Conservation (phyloP, 1,140 invertebrate genomes). For the Paralvinella palmiformis region DNA sequence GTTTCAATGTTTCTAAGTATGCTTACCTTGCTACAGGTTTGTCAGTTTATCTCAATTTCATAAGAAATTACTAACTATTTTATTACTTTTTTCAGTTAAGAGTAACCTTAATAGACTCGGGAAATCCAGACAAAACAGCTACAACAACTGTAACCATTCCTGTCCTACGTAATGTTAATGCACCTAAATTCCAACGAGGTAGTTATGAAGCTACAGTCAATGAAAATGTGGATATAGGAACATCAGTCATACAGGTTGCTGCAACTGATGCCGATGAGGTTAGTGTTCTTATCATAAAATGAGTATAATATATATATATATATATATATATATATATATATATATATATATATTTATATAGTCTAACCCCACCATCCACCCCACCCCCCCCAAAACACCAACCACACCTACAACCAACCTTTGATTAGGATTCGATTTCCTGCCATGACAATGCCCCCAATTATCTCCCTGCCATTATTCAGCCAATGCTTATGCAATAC, state of each 20-base stretch:
- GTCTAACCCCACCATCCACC: too few relatives aligned
- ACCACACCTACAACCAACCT: too few relatives aligned
- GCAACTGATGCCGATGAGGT: slow-evolving; percentile 41
- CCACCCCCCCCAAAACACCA: too few relatives aligned
- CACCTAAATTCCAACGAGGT: slow-evolving; percentile 70
- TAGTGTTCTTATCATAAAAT: slow-evolving; percentile 17
- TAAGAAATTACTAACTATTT: too few relatives aligned
- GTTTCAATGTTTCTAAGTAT: too few relatives aligned
- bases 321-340: background rate
- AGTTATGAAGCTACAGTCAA: slow-evolving; percentile 69
- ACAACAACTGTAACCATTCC: slow-evolving; percentile 25
- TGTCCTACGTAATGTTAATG: slow-evolving; percentile 67
- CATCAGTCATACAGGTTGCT: slow-evolving; percentile 24
- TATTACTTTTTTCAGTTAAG: slow-evolving; percentile 39
- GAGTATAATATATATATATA: too few relatives aligned
- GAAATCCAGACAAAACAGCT: slow-evolving; percentile 24
- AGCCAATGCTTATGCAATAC: too few relatives aligned
- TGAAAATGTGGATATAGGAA: slow-evolving; percentile 26
- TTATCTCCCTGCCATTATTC: too few relatives aligned
- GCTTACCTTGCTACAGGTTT: too few relatives aligned
- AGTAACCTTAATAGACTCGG: slow-evolving; percentile 32
- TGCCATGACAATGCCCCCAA: too few relatives aligned
- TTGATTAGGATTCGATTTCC: too few relatives aligned
- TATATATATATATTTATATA: background rate
- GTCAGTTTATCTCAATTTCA: too few relatives aligned